Evolutionary conservation across 1,140 invertebrate genomes (phyloP), one percentile per base, ranked within the genome.

Genomic region (Cryptotermes secundus): DNA sequence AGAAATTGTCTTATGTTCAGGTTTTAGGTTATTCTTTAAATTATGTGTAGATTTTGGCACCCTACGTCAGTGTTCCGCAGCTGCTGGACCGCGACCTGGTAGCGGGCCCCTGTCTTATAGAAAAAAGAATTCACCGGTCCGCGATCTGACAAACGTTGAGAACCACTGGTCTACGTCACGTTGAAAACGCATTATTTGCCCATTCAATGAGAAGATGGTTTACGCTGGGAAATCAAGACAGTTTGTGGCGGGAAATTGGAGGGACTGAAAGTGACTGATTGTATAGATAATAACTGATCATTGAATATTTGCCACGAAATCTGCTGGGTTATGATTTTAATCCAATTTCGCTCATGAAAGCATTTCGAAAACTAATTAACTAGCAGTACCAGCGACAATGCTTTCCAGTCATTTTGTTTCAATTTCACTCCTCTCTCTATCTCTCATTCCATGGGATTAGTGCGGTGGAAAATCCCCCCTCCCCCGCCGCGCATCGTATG

Each of bases 301-400:
- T 16, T 59, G 53, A 59, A 59, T 72, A 72, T 72, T 72, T 72
- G 59, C 59, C 59, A 72, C 31, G 59, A 72, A 72, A 72, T 72
- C 59, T 72, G 59, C 31, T 72, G n/a, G 59, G 59, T 72, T 72
- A 72, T 72, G 59, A 72, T 72, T 72, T 72, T 72, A 72, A 72
- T 72, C 59, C 59, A 72, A 72, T 72, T 72, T 72, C 59, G 59
- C 59, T n/a, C 59, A 31, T 72, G 59, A 72, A 72, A 72, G 59
- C n/a, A 72, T 72, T 31, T 72, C 26, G 59, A 72, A 72, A 72
- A 72, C 59, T 72, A 31, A 72, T 72, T 72, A 72, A 72, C 59
- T 72, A 72, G 59, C n/a, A 72, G 59, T 72, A 72, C n/a, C 59
- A n/a, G 31, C 59, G 59, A 72, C 59, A 72, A 72, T 72, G 59